Evolutionary conservation across 2,888 invertebrate genomes (phyloP).

Genomic region (Cheilosia scutellata): DNA sequence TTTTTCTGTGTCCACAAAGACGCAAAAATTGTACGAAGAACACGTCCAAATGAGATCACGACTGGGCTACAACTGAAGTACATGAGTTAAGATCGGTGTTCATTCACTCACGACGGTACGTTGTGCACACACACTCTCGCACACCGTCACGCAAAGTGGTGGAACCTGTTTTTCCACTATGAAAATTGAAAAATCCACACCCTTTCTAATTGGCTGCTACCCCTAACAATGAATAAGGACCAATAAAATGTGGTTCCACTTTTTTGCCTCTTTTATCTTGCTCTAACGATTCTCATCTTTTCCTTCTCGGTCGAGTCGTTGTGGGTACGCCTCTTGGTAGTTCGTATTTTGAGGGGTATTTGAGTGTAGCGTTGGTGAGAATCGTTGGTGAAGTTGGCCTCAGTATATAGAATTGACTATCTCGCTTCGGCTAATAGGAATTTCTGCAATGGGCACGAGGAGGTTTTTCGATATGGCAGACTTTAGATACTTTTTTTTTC

Average conservation of each 20-base stretch:
- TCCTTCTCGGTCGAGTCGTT: constrained; percentile 46
- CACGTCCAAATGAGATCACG: constrained; percentile 84
- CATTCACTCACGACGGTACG: constrained; percentile 58
- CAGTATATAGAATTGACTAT: constrained; percentile 29
- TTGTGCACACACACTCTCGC: constrained; percentile 48
- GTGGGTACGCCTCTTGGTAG: constrained; percentile 60
- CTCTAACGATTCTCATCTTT: constrained; percentile 58
- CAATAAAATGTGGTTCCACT: constrained; percentile 71
- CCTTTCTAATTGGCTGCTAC: constrained; percentile 66
- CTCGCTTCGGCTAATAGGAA: constrained; percentile 43
- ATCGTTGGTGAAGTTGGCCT: constrained; percentile 58
- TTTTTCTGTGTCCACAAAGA: constrained; percentile 64
- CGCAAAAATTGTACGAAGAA: constrained; percentile 76
- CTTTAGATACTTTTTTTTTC: constrained; percentile 64
- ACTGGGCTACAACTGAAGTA: constrained; percentile 84
- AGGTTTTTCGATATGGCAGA: constrained; percentile 75
- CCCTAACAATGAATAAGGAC: constrained; percentile 68
- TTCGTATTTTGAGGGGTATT: constrained; percentile 47
- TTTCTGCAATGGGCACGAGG: constrained; percentile 37
- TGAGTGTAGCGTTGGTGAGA: constrained; percentile 58
- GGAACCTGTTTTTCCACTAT: constrained; percentile 70
- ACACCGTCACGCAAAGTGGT: constrained; percentile 49
- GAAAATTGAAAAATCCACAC: constrained; percentile 67
- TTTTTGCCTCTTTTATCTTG: constrained; percentile 69
- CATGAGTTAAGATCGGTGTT: constrained; percentile 71